phyloP scores from a whole-genome alignment of 2,797 vertebrate genomes.

The Eidolon dupreanum region DNA sequence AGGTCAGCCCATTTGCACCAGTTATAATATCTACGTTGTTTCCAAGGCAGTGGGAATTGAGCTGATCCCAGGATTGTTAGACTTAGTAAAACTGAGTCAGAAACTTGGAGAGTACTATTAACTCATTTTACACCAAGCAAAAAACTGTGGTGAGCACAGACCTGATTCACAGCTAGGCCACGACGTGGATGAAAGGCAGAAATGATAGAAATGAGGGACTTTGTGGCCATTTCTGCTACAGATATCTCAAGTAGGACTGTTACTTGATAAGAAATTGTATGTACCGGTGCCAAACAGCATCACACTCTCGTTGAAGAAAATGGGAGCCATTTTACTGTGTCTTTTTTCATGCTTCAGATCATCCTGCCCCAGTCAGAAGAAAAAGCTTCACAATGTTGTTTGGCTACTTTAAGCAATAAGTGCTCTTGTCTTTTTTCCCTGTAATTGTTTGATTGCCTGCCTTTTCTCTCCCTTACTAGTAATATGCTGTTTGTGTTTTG shows the following conservation, averaged over 20 bases:
- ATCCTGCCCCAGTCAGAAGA: conserved; percentile 1
- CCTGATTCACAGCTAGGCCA: background rate
- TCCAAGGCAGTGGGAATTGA: background rate
- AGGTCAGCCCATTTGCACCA: background rate
- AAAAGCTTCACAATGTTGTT: background rate
- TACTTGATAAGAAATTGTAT: background rate
- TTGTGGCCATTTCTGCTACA: background rate
- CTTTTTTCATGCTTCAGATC: background rate
- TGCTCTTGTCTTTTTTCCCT: background rate
- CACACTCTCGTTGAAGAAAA: background rate
- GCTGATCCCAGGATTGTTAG: background rate
- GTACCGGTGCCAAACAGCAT: background rate
- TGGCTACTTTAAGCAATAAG: conserved; percentile 26
- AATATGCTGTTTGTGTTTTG: background rate
- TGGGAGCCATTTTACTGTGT: background rate
- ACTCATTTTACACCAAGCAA: background rate
- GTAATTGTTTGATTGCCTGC: background rate
- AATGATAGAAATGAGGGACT: background rate
- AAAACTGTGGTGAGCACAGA: background rate
- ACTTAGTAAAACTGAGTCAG: background rate
- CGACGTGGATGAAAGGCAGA: conserved; percentile 38
- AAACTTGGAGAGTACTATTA: background rate
- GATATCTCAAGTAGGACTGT: background rate
- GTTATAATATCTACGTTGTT: background rate
- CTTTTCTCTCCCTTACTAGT: background rate